Percentiles rank a stretch among this genome's conserved stretches.
phyloP scores from a whole-genome alignment of 2,113 vertebrate genomes.

The Rhegmatorhina hoffmannsi region DNA sequence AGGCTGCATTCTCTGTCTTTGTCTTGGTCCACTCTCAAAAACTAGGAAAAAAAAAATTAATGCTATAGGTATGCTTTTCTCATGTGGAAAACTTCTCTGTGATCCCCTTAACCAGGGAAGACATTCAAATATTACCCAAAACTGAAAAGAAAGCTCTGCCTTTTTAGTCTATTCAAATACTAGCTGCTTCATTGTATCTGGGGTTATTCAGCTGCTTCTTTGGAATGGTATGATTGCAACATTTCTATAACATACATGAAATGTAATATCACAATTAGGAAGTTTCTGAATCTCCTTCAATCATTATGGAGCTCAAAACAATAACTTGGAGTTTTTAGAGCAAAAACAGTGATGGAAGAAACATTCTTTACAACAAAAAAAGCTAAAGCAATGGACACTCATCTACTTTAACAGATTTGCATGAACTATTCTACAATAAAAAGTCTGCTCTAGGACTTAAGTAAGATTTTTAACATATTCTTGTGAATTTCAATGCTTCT shows the following conservation, averaged over 20 bases:
- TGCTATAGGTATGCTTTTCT: background rate
- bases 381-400: background rate
- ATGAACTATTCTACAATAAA: background rate
- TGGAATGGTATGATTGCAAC: background rate
- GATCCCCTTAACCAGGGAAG: background rate
- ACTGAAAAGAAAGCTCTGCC: background rate
- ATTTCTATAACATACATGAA: background rate
- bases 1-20: slow-evolving; percentile 92
- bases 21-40: slow-evolving; percentile 93
- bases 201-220: background rate
- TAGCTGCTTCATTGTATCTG: fast-evolving
- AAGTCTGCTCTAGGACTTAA: background rate
- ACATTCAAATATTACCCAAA: background rate
- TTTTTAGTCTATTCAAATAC: background rate
- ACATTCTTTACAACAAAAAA: background rate
- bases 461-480: background rate
- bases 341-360: background rate
- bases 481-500: background rate
- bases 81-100: background rate
- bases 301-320: background rate
- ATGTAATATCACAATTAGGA: background rate
- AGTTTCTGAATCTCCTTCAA: background rate
- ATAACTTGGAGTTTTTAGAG: background rate
- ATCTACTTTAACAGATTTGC: background rate
- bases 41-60: slow-evolving; percentile 71